Conservation (phyloP, 2,113 vertebrate species). For the Sarotherodon lohbergeri region DNA sequence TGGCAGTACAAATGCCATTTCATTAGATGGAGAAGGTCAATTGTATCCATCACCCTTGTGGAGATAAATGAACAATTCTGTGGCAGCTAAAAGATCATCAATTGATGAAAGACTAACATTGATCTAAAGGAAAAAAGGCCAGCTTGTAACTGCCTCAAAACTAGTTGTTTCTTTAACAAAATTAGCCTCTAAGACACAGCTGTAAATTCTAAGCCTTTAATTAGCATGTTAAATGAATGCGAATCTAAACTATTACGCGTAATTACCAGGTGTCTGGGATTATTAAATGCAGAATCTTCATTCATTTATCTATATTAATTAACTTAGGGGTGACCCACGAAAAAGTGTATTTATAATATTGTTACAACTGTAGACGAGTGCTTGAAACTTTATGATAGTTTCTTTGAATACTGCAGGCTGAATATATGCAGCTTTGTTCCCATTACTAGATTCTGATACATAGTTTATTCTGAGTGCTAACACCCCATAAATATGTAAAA, state of each 20-base stretch:
- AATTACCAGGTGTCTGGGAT: conserved; percentile 54
- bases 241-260: conserved; percentile 32
- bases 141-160: background rate
- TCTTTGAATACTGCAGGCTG: background rate
- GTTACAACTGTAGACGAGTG: background rate
- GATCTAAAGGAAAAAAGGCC: conserved; percentile 11
- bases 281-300: conserved; percentile 35
- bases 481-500: conserved; percentile 26
- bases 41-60: conserved; percentile 63
- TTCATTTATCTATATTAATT: conserved; percentile 56
- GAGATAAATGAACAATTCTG: conserved; percentile 64
- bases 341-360: conserved; percentile 6
- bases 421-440: background rate
- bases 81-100: conserved; percentile 60
- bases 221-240: conserved; percentile 47
- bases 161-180: conserved; percentile 3
- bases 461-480: background rate
- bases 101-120: conserved; percentile 49
- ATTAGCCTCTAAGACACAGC: background rate
- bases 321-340: conserved; percentile 41
- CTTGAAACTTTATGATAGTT: background rate
- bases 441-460: background rate
- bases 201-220: conserved; percentile 46
- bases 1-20: conserved; percentile 57
- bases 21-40: conserved; percentile 68